Conservation (phyloP, 2,113 vertebrate species). For the Orycteropus afer region DNA sequence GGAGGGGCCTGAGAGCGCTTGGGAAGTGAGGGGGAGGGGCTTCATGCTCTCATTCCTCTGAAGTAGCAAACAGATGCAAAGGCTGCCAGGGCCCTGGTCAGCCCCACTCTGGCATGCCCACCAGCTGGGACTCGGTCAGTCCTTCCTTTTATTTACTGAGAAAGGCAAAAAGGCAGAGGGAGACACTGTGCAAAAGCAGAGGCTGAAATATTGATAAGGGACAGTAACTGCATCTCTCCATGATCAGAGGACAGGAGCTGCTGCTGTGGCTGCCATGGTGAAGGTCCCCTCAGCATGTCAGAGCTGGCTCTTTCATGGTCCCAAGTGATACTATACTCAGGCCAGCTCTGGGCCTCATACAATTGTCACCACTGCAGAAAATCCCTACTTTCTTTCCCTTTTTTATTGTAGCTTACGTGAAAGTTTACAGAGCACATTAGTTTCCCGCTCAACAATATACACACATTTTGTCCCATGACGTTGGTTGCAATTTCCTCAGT, state of each 20-base stretch:
- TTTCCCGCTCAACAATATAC: no score
- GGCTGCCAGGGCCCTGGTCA: neutral
- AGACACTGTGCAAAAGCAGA: neutral
- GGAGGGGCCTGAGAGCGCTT: neutral
- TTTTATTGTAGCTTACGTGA: no score
- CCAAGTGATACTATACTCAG: rapidly evolving
- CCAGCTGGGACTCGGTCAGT: rapidly evolving
- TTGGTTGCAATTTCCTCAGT: no score
- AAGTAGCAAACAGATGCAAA: neutral
- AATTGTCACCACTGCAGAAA: no score
- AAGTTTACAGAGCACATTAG: no score
- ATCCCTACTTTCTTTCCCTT: no score
- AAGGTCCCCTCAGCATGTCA: neutral
- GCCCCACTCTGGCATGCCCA: neutral
- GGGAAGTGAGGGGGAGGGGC: neutral
- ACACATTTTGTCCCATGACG: no score
- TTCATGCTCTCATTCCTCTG: neutral
- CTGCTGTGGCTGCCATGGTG: rapidly evolving
- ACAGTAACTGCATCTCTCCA: rapidly evolving
- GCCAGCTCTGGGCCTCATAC: neutral
- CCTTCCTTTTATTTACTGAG: neutral
- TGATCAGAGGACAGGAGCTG: neutral
- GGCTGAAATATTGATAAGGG: neutral
- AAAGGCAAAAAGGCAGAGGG: neutral
- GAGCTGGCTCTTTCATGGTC: neutral